Percentiles rank a stretch among this genome's conserved stretches.
Conservation (phyloP, 30 jellyfish, hydroid and myxozoan species). For the Sanderia malayensis region DNA sequence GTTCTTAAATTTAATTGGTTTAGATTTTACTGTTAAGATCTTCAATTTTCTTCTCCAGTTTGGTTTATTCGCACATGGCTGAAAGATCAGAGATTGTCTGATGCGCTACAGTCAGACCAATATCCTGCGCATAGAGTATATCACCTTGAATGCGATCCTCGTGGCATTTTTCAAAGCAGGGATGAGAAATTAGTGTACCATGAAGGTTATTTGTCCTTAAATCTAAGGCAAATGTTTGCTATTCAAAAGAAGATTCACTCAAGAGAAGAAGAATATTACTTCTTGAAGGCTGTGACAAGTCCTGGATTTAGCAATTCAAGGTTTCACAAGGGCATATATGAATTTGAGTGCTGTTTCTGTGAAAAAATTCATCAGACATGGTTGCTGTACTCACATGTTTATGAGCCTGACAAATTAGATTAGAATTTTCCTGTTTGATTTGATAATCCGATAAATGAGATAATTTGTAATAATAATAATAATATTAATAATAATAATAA, state of each 20-base stretch:
- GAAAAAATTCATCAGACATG: neutral
- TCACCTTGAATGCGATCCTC: neutral
- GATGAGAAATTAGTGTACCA: neutral
- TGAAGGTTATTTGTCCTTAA: neutral
- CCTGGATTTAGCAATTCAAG: neutral
- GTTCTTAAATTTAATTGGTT: neutral
- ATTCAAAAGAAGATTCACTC: neutral
- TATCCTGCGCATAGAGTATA: neutral
- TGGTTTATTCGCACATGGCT: constrained; percentile 1
- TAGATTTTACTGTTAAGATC: neutral
- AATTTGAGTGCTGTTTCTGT: neutral
- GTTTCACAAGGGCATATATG: neutral
- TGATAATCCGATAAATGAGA: neutral
- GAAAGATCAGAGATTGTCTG: neutral
- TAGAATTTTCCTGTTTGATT: neutral
- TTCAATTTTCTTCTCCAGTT: neutral
- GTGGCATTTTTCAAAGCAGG: neutral
- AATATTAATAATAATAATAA: no score
- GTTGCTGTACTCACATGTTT: constrained; percentile 1
- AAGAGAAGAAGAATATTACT: neutral
- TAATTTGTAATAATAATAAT: neutral
- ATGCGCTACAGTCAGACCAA: constrained; percentile 2
- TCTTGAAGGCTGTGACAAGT: neutral
- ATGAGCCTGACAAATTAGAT: neutral
- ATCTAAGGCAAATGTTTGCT: neutral